phyloP scores from a whole-genome alignment of 2,888 invertebrate species.

The Lepidocyrtinus sp. region DNA sequence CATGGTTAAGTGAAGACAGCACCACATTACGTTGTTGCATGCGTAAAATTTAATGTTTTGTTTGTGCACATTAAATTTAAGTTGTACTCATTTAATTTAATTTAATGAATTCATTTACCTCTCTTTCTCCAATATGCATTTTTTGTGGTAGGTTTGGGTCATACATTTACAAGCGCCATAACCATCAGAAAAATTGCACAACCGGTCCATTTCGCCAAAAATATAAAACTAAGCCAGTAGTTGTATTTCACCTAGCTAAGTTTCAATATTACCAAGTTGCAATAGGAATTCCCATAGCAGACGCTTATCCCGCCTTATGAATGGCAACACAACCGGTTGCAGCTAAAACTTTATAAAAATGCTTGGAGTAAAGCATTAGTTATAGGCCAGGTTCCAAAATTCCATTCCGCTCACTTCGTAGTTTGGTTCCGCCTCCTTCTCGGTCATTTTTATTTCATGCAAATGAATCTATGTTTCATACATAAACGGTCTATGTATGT shows the following conservation, averaged over 20 bases:
- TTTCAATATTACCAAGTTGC: constrained; percentile 1
- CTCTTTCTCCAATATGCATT: constrained; percentile 47
- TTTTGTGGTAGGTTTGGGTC: constrained; percentile 58
- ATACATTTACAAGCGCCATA: constrained; percentile 56
- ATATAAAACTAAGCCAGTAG: constrained; percentile 53
- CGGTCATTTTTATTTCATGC: no score
- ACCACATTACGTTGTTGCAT: constrained; percentile 42
- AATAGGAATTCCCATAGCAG: constrained; percentile 15
- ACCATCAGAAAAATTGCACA: constrained; percentile 59
- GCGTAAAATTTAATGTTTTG: constrained; percentile 58
- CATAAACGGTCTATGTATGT: no score
- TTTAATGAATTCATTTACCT: constrained; percentile 61
- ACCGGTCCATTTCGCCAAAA: constrained; percentile 58
- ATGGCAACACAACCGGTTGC: neutral
- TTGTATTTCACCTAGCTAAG: constrained; percentile 23
- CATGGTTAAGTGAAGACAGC: neutral
- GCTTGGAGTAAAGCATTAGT: no score
- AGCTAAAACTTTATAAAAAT: no score
- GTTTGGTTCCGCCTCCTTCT: neutral
- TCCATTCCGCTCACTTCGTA: neutral
- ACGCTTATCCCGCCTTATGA: no score
- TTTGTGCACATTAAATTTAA: constrained; percentile 58
- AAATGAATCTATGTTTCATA: no score
- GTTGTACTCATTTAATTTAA: constrained; percentile 61
- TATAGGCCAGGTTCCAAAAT: neutral